Conservation (phyloP, 2,113 vertebrate genomes). For the Cynoglossus semilaevis region DNA sequence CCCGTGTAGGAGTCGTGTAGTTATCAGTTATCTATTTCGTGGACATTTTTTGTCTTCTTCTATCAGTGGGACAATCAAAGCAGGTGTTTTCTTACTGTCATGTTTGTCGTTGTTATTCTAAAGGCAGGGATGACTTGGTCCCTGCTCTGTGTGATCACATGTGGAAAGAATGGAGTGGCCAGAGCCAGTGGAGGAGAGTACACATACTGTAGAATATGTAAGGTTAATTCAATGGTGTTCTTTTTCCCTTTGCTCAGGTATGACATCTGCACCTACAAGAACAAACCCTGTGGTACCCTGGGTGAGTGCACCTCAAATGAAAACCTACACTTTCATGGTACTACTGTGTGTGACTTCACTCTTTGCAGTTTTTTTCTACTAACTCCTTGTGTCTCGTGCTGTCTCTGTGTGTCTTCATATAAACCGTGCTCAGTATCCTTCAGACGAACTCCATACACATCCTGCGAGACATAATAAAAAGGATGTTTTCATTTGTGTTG, state of each 20-base stretch:
- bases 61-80: neutral
- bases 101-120: constrained; percentile 30
- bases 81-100: constrained; percentile 43
- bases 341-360: no score
- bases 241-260: constrained; percentile 78
- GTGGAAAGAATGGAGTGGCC: constrained; percentile 37
- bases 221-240: constrained; percentile 19
- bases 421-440: constrained; percentile 41
- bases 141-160: constrained; percentile 38
- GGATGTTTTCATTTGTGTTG: constrained; percentile 54
- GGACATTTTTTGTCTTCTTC: constrained; percentile 16
- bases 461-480: constrained; percentile 43
- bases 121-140: constrained; percentile 32
- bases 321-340: no score
- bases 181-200: constrained; percentile 22
- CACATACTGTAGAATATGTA: neutral
- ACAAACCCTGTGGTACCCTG: constrained; percentile 97
- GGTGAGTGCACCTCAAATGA: constrained; percentile 81
- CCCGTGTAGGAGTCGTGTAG: constrained; percentile 31
- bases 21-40: constrained; percentile 10
- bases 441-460: constrained; percentile 38
- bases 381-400: constrained; percentile 29
- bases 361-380: no score
- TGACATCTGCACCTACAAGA: constrained; percentile 99
- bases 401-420: constrained; percentile 43